A percentile compares a stretch with the other conserved stretches of the same genome.
These are phyloP conservation scores for Cygnus buccinator DNA, from an alignment of 2,113 vertebrate species.

Conservation along the genomic window DNA sequence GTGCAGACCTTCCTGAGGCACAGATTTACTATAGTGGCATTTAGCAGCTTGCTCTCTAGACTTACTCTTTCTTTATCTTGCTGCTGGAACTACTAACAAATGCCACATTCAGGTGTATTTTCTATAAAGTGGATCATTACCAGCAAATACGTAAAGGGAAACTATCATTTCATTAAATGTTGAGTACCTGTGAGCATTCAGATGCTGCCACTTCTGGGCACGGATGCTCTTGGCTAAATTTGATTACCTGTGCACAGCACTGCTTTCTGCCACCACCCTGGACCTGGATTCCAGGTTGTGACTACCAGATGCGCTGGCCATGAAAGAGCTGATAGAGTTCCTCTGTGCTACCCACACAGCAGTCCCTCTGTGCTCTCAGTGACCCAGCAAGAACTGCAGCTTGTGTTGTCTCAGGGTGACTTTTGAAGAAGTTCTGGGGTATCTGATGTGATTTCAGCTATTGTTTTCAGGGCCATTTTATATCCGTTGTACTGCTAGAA, in stretches of 20 bases:
- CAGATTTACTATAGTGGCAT: not conserved
- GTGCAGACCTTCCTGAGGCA: not conserved
- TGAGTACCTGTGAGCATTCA: constrained; percentile 3
- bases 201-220: not conserved
- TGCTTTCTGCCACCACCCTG: not conserved
- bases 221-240: not conserved
- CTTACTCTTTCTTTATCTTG: not conserved
- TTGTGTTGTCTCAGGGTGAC: not conserved
- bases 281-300: not conserved
- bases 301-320: not conserved
- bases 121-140: constrained; percentile 23
- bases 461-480: not conserved
- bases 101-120: constrained; percentile 28
- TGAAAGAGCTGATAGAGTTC: not conserved
- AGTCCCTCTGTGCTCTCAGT: not conserved
- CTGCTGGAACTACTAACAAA: constrained; percentile 30
- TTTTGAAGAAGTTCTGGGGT: not conserved
- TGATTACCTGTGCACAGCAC: not conserved
- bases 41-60: not conserved
- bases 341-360: rapidly evolving
- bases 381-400: not conserved
- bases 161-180: constrained; percentile 3
- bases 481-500: not conserved
- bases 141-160: constrained; percentile 7
- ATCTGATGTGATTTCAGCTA: not conserved